Conservation (phyloP, 2,797 vertebrate genomes). For the Allobates femoralis region DNA sequence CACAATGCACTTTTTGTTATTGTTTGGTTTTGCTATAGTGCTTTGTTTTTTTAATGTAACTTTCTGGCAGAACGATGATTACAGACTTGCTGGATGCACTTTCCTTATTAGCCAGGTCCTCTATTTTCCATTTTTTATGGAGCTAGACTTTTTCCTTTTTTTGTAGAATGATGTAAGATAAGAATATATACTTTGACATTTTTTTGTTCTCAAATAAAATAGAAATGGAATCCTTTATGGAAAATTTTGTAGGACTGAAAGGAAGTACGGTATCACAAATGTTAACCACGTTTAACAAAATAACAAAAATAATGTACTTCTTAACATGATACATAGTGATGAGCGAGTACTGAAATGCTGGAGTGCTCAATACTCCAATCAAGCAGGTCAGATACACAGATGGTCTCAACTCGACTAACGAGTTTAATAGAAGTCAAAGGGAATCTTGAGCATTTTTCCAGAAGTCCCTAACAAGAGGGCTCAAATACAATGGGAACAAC, state of each 20-base stretch:
- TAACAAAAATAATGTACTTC: too few species aligned
- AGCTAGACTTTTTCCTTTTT: neutral
- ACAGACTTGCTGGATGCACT: conserved; percentile 10
- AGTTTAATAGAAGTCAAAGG: too few species aligned
- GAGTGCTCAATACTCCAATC: too few species aligned
- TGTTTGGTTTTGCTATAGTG: conserved; percentile 41
- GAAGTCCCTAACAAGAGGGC: too few species aligned
- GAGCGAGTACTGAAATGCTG: too few species aligned
- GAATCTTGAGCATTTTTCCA: too few species aligned
- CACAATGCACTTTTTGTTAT: conserved; percentile 51
- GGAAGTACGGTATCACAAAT: neutral
- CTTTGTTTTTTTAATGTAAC: conserved; percentile 30
- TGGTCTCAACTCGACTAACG: too few species aligned
- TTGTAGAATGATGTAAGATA: neutral
- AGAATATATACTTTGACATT: neutral
- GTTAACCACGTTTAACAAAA: neutral
- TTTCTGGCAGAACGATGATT: conserved; percentile 43
- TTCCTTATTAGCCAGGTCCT: conserved; percentile 23
- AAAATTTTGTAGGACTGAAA: neutral
- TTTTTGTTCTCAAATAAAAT: neutral
- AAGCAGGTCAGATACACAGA: too few species aligned
- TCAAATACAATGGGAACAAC: too few species aligned
- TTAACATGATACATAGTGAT: too few species aligned
- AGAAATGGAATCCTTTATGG: neutral
- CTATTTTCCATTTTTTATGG: neutral